A percentile compares a stretch with the other conserved stretches of the same genome.
Evolutionary conservation across 2,113 vertebrate genomes (phyloP).

Genomic region (Empidonax traillii): DNA sequence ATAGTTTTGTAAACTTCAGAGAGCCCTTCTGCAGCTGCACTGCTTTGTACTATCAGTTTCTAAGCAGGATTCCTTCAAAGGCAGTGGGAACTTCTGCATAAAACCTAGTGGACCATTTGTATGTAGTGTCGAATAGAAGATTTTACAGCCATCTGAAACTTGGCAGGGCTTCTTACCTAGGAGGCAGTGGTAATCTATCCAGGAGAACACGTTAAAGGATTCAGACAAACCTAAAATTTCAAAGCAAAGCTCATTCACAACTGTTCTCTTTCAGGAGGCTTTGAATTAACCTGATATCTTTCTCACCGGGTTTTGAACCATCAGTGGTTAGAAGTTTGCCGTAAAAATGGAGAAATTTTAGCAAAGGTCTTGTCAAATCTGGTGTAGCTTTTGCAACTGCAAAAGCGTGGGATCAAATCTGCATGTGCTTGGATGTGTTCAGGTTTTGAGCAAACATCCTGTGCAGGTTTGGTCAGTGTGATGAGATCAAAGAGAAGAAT

Average conservation of each 20-base stretch:
- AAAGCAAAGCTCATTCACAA: not conserved
- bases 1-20: constrained; percentile 18
- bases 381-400: not conserved
- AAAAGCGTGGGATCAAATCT: not conserved
- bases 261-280: not conserved
- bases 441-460: not conserved
- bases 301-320: not conserved
- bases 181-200: not conserved
- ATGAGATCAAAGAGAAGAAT: not conserved
- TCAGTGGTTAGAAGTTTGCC: not conserved
- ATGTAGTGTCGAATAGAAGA: not conserved
- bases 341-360: not conserved
- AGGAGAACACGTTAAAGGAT: not conserved
- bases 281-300: not conserved
- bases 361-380: not conserved
- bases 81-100: constrained; percentile 1
- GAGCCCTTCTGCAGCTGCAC: not conserved
- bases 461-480: not conserved
- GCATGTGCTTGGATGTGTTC: not conserved
- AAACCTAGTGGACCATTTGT: not conserved
- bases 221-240: not conserved
- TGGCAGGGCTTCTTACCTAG: not conserved
- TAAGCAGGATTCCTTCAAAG: constrained; percentile 25
- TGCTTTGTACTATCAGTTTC: constrained; percentile 33
- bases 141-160: not conserved